Conservation (phyloP, 2,113 vertebrate species). For the Motacilla alba region DNA sequence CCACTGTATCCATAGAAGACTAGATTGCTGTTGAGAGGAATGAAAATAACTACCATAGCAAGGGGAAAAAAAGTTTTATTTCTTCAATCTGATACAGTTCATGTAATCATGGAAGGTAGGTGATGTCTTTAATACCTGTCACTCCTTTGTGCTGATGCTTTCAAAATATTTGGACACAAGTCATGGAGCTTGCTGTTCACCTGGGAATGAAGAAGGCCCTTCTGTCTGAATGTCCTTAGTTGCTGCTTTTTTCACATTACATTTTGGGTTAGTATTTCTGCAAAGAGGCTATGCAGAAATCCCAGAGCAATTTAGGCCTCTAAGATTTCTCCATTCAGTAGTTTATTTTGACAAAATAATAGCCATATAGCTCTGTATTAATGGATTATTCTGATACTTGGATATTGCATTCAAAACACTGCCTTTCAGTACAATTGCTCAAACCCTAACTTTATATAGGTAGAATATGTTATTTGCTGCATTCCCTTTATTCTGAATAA, state of each 20-base stretch:
- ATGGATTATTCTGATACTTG: not conserved
- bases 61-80: not conserved
- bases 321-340: not conserved
- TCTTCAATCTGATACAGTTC: not conserved
- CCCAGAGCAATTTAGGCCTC: not conserved
- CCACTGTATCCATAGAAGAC: not conserved
- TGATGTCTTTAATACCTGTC: not conserved
- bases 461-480: not conserved
- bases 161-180: slow-evolving; percentile 28
- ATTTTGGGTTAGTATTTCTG: not conserved
- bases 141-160: not conserved
- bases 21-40: not conserved
- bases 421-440: not conserved
- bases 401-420: not conserved
- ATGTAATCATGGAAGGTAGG: not conserved
- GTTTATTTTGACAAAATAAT: slow-evolving; percentile 6
- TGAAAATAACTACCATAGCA: not conserved
- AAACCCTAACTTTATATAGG: not conserved
- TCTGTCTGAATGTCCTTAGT: not conserved
- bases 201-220: not conserved
- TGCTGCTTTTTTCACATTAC: not conserved
- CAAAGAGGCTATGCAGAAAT: not conserved
- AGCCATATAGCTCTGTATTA: not conserved
- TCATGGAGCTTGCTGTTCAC: not conserved
- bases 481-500: not conserved